phyloP scores from a whole-genome alignment of 2,888 invertebrate species.

The Sphaeridia pumilis region DNA sequence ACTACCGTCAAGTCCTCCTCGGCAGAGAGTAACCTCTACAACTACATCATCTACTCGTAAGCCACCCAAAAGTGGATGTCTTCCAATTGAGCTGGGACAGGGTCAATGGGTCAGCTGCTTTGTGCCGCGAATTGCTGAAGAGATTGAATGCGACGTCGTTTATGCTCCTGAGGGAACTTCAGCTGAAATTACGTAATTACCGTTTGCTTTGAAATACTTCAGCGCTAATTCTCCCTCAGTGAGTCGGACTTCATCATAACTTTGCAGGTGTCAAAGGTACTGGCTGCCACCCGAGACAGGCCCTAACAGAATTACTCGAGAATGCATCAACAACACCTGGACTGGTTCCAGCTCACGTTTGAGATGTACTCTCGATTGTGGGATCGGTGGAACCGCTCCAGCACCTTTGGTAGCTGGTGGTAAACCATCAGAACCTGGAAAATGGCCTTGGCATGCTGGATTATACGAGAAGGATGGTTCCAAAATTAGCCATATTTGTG shows the following conservation, averaged over 20 bases:
- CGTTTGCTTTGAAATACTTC: neutral
- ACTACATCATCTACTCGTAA: neutral
- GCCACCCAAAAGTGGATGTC: neutral
- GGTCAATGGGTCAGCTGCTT: conserved; percentile 10
- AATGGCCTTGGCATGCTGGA: conserved; percentile 26
- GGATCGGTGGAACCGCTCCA: conserved; percentile 13
- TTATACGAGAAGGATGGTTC: conserved; percentile 18
- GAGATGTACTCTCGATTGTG: conserved; percentile 18
- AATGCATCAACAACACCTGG: conserved; percentile 13
- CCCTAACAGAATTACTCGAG: neutral
- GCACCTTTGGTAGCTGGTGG: conserved; percentile 15
- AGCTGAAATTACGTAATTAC: conserved; percentile 9
- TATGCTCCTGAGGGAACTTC: conserved; percentile 3
- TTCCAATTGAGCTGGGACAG: neutral
- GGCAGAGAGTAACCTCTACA: neutral
- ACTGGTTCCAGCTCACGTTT: conserved; percentile 10
- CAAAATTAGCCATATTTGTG: conserved; percentile 18
- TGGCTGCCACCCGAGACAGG: conserved; percentile 15
- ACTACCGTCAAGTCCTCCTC: neutral
- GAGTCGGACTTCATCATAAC: too few species aligned
- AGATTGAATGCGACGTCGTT: conserved; percentile 5
- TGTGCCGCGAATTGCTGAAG: conserved; percentile 1
- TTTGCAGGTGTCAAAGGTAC: conserved; percentile 4
- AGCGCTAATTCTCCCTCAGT: too few species aligned
- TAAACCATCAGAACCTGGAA: conserved; percentile 15